Base-by-base conservation (phyloP, 2,888 invertebrate species). In the Eudasyphora cyanicolor region DNA sequence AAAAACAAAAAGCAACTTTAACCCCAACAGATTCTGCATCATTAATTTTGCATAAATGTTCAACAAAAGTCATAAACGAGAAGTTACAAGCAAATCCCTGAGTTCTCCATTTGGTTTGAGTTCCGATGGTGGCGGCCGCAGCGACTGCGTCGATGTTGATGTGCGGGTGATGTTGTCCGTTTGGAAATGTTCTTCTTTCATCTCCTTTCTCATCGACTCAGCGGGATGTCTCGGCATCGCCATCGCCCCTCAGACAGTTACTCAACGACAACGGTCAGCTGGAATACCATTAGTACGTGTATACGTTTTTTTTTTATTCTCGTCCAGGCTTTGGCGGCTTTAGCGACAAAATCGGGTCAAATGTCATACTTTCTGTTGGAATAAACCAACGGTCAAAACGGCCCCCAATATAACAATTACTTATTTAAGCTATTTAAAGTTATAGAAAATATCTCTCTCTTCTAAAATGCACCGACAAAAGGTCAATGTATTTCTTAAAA, bases 1-100 rank as follows among this genome's bases (percentile, higher is more conserved):
- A 51, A 73, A 62, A 38, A 64, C 35, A 64, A 45, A 32, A 71
- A 54, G 75, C 79, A 76, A 81, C 84, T 84, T 80, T 84, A 76
- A 81, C 84, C 84, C 57, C 78, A 79, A 69, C 71, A 76, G 84
- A 84, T 76, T 79, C 78, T 84, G 76, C 76, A 84, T 84, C 81
- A 84, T 84, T 81, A 73, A 81, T 84, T 84, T 79, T 84, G 81
- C 81, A 81, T 84, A 84, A 84, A 84, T 78, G 84, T 79, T 71
- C 7, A 67, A 19, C 21, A 10, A 67, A 21, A 14, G 38, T 24
- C 42, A 73, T 51, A 81, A 78, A 77, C 49, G 19, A 42, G 7
- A 78, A 70, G 49, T 64, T 51, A 54, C 49, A n/a, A 64, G 38
- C 27, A 71, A 38, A 76, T 49, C 27, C 69, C 60, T 64, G n/a